phyloP scores from a whole-genome alignment of 2,888 invertebrate genomes.

The Hartigia nigra region DNA sequence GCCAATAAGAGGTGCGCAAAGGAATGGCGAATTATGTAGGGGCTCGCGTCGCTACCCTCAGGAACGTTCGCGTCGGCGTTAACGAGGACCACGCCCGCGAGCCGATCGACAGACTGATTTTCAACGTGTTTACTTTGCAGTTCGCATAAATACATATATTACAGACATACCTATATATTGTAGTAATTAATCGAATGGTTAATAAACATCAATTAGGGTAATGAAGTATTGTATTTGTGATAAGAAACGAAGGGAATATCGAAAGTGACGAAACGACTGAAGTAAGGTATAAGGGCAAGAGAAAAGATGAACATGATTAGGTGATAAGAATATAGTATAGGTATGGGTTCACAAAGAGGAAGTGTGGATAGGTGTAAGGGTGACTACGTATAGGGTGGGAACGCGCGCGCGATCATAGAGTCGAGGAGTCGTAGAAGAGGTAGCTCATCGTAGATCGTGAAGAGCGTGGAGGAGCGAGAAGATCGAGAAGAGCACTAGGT shows the following conservation, averaged over 20 bases:
- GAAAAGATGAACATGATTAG: neutral
- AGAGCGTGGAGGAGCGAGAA: slow-evolving; percentile 18
- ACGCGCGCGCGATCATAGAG: neutral
- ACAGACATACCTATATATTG: neutral
- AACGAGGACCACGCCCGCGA: neutral
- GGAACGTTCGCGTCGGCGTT: neutral
- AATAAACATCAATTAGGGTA: neutral
- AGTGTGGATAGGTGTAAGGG: neutral
- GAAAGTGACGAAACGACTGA: neutral
- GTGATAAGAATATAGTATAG: neutral
- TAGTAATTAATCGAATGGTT: neutral
- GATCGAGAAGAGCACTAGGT: slow-evolving; percentile 34
- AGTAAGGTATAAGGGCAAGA: neutral
- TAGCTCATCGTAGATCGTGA: slow-evolving; percentile 11
- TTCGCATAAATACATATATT: neutral
- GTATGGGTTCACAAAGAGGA: neutral
- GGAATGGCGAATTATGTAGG: neutral
- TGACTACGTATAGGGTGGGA: neutral
- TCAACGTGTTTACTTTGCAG: neutral
- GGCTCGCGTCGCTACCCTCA: neutral
- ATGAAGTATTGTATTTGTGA: neutral
- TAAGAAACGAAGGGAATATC: neutral
- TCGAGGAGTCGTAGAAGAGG: slow-evolving; percentile 7
- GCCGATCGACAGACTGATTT: neutral
- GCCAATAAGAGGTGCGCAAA: neutral